phyloP scores from a whole-genome alignment of 2,113 vertebrate genomes.

The Rhipidura dahli region DNA sequence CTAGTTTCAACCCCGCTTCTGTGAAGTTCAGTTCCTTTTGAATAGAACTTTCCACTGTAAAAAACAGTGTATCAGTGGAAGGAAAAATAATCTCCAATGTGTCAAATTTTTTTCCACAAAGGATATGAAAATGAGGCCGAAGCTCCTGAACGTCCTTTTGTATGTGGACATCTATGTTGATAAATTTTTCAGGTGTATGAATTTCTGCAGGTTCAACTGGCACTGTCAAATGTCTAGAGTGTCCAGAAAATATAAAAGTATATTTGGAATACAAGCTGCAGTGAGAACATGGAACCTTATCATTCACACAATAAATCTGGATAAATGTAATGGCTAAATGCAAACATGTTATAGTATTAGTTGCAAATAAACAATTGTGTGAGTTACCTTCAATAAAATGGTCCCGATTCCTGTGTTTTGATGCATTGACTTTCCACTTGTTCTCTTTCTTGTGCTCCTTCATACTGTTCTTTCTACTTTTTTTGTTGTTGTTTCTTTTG shows the following conservation, averaged over 20 bases:
- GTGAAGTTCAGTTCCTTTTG: not conserved
- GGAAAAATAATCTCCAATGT: not conserved
- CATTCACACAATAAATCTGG: not conserved
- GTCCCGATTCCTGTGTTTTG: not conserved
- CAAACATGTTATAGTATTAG: not conserved
- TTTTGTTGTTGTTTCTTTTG: not conserved
- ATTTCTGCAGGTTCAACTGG: not conserved
- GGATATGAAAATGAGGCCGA: not conserved
- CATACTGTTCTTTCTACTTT: too few species aligned
- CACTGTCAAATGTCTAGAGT: not conserved
- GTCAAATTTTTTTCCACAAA: accelerated
- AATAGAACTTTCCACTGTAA: not conserved
- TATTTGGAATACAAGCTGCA: not conserved
- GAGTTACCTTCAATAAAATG: not conserved
- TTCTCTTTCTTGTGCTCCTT: not conserved
- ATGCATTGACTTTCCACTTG: not conserved
- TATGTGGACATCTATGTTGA: not conserved
- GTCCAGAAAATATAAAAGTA: not conserved
- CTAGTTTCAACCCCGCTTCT: accelerated
- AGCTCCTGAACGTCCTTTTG: not conserved
- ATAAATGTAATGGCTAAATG: not conserved
- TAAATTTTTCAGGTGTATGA: not conserved
- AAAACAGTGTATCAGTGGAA: accelerated
- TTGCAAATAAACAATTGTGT: not conserved
- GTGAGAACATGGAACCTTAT: not conserved